Base-by-base conservation (phyloP, 1,140 invertebrate species). In the Brachionus rubens region DNA sequence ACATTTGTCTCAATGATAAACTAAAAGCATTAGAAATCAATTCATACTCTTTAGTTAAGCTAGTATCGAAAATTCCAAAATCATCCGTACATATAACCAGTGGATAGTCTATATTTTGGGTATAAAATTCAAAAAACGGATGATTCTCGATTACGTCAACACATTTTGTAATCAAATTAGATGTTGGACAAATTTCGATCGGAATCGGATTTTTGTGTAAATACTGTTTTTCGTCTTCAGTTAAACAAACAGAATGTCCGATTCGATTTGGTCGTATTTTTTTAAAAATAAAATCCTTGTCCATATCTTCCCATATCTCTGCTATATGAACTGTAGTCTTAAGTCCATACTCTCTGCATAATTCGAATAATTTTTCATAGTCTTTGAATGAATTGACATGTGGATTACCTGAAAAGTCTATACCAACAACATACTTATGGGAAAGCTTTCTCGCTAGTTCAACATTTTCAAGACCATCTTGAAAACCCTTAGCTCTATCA, bases 361-460 rank as follows among this genome's bases (percentile, higher is more conserved):
- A 24, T 0, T 54, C 14, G 30, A 56, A 75, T 12, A 75, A 14
- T 14, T 33, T n/a, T 12, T 30, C 41, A 43, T 28, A 46, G 7
- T 54, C 28, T 54, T 59, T 16, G 16, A 75, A 75, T 16, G 48
- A 56, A 9, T 28, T 28, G 1, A 54, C 30, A 41, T 56, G 26
- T 19, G 70, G 70, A 46, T 75, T 54, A 28, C 70, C 70, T 26
- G 48, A 75, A 28, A 75, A 56, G 21, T 75, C 70, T 30, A 75
- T 19, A 21, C 70, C 70, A 16, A 75, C 50, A 21, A 75, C 33
- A 19, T 75, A 54, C 5, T 52, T 54, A 10, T 10, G 7, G 4
- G 33, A 7, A 10, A 54, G 19, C 6, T 75, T 16, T 41, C 26
- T 41, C 5, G 54, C 50, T 26, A 75, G 14, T 19, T 46, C n/a